Percentiles rank a stretch among this genome's conserved stretches.
These are phyloP conservation scores for Nothoprocta pentlandii DNA, from an alignment of 2,113 vertebrate genomes.

Conservation along the genomic window DNA sequence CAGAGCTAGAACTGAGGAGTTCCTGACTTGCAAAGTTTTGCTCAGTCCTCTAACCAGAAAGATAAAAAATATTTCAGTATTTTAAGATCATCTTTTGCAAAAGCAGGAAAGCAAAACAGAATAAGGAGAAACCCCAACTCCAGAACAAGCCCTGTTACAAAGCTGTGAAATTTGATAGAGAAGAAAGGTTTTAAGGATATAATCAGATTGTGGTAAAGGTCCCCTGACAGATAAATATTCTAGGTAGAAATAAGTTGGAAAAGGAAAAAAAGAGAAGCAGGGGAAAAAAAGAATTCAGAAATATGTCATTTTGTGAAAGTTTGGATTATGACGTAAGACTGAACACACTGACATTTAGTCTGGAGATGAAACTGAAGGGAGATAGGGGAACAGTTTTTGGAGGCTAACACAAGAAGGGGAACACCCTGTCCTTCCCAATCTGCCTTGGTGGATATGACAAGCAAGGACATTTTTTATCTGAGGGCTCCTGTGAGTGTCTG, in stretches of 20 bases:
- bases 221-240: not conserved
- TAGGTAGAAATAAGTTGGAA: not conserved
- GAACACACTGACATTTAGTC: not conserved
- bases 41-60: not conserved
- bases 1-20: not conserved
- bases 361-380: not conserved
- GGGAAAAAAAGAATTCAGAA: not conserved
- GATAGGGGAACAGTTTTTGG: not conserved
- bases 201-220: not conserved
- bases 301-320: not conserved
- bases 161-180: not conserved
- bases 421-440: not conserved
- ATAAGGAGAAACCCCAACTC: not conserved
- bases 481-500: not conserved
- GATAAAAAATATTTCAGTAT: not conserved
- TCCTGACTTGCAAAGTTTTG: not conserved
- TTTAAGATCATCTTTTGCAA: not conserved
- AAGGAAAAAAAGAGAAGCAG: not conserved
- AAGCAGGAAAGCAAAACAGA: not conserved
- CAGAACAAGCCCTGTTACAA: not conserved
- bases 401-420: not conserved
- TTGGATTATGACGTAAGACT: not conserved
- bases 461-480: not conserved
- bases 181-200: not conserved
- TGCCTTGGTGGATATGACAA: not conserved